phyloP scores from a whole-genome alignment of 2,113 vertebrate species.

The Gallinago media region DNA sequence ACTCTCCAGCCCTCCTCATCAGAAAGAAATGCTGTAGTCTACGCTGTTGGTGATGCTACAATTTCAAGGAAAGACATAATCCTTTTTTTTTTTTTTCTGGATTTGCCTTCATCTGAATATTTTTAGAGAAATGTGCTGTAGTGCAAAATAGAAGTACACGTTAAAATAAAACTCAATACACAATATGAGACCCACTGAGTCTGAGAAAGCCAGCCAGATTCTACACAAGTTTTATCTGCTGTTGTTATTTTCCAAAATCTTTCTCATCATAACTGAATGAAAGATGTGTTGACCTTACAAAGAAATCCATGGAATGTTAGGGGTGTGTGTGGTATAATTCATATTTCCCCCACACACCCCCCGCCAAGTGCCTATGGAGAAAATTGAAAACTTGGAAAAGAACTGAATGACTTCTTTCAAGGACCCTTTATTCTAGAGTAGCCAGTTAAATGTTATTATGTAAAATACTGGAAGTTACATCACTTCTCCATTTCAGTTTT shows the following conservation, averaged over 20 bases:
- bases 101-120: neutral
- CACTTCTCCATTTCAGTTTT: neutral
- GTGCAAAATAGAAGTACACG: neutral
- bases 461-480: neutral
- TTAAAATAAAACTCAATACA: neutral
- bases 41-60: neutral
- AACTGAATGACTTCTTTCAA: neutral
- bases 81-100: neutral
- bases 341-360: accelerated
- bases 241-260: neutral
- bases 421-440: neutral
- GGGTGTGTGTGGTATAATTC: neutral
- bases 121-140: neutral
- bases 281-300: neutral
- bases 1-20: accelerated
- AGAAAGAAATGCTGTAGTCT: neutral
- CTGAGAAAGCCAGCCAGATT: neutral
- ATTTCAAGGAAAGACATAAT: neutral
- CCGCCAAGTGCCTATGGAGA: neutral
- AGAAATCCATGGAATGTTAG: neutral
- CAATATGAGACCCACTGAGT: neutral
- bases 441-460: neutral
- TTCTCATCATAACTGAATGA: neutral
- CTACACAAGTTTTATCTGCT: neutral
- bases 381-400: neutral